phyloP scores from a whole-genome alignment of 2,113 vertebrate species.

The Gyps fulvus region DNA sequence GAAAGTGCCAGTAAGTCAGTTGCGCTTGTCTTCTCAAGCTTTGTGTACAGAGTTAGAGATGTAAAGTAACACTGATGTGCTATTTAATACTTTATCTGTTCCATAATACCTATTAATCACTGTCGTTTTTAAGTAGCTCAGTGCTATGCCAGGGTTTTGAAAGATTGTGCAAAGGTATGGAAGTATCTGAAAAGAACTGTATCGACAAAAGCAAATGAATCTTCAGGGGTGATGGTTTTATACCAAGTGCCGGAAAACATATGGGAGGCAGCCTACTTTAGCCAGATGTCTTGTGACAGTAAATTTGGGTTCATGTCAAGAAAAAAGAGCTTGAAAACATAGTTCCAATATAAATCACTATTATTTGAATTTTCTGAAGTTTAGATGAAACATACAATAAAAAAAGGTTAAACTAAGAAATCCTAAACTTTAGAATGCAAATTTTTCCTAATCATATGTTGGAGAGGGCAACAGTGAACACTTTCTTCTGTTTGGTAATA shows the following conservation, averaged over 20 bases:
- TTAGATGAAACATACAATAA: background rate
- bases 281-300: background rate
- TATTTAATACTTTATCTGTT: background rate
- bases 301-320: background rate
- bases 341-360: background rate
- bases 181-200: background rate
- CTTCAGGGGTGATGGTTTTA: background rate
- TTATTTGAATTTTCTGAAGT: background rate
- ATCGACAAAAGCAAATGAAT: background rate
- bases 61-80: background rate
- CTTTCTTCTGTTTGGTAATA: background rate
- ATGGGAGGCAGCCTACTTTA: background rate
- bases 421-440: background rate
- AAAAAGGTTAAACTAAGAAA: background rate
- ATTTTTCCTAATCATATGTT: background rate
- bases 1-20: background rate
- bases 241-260: background rate
- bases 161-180: background rate
- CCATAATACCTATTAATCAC: background rate
- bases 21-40: background rate
- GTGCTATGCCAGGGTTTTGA: background rate
- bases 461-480: background rate
- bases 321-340: background rate
- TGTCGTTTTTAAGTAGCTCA: background rate
- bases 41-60: background rate